Evolutionary conservation across 2,888 invertebrate genomes (phyloP).

Genomic region (Chaetogeoica ovagalla): DNA sequence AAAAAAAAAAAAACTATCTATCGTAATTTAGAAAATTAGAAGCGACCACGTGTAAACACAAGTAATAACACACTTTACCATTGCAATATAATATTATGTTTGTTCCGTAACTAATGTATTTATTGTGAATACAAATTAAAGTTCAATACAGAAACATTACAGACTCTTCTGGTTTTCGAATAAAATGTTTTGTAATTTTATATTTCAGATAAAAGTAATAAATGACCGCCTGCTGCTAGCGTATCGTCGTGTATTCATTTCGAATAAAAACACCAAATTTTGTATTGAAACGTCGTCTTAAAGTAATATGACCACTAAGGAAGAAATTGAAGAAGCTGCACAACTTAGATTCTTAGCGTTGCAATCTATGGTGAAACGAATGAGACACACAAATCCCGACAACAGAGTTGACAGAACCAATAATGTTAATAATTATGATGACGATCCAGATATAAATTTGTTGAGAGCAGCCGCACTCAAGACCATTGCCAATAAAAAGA

Average conservation of each 20-base stretch:
- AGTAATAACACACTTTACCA: no score
- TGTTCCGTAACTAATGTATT: no score
- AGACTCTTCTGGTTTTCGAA: no score
- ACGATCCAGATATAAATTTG: conserved; percentile 34
- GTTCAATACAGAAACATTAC: no score
- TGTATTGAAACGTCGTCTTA: not conserved
- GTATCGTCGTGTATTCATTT: not conserved
- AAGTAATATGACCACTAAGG: conserved; percentile 22
- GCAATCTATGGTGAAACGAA: conserved; percentile 36
- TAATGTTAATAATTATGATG: not conserved
- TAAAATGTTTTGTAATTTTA: conserved; percentile 1
- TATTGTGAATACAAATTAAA: not conserved
- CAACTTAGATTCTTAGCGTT: conserved; percentile 43
- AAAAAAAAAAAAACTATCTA: no score
- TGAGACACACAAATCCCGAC: not conserved
- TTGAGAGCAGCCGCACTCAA: conserved; percentile 44
- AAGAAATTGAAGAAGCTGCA: conserved; percentile 42
- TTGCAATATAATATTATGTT: no score
- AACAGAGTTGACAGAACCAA: not conserved
- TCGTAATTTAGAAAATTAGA: no score
- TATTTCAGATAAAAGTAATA: conserved; percentile 29
- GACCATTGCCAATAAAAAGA: conserved; percentile 14
- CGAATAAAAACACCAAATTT: conserved; percentile 1
- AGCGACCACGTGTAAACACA: no score
- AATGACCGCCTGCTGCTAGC: not conserved